These are phyloP conservation scores for Brachymystax lenok DNA, from an alignment of 2,797 vertebrate genomes.

Conservation along the genomic window DNA sequence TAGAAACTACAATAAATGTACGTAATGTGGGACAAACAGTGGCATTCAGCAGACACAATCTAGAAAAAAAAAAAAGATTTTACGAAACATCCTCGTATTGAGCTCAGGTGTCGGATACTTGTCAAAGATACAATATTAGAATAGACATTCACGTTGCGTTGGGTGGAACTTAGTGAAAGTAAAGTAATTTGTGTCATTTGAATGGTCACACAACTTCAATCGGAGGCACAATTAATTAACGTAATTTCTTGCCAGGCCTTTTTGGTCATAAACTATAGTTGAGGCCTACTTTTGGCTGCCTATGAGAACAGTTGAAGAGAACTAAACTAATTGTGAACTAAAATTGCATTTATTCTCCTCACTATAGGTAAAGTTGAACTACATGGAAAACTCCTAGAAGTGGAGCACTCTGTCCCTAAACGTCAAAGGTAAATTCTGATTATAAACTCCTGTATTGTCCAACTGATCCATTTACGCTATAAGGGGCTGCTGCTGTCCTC, in stretches of 20 bases:
- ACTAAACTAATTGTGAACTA: slow-evolving; percentile 6
- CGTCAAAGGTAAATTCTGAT: slow-evolving; percentile 89
- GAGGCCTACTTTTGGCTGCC: not conserved
- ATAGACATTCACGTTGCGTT: not conserved
- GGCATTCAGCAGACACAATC: not conserved
- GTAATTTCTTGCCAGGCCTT: not conserved
- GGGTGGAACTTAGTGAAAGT: not conserved
- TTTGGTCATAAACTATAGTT: not conserved
- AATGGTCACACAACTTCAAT: not conserved
- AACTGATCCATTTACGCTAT: not conserved
- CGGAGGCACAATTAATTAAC: not conserved
- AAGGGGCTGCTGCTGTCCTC: not conserved
- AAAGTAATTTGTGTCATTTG: not conserved
- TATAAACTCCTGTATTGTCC: not conserved
- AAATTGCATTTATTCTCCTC: slow-evolving; percentile 37
- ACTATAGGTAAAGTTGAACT: slow-evolving; percentile 95
- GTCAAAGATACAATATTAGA: not conserved
- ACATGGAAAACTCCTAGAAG: slow-evolving; percentile 95
- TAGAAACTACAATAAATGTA: not conserved
- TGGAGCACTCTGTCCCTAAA: slow-evolving; percentile 97
- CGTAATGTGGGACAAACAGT: not conserved
- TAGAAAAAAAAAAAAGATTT: not conserved
- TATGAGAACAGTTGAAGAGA: not conserved
- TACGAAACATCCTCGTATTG: not conserved
- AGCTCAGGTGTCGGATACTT: not conserved